Base-by-base conservation (phyloP, 2,797 vertebrate species). In the Cephalopachus bancanus region DNA sequence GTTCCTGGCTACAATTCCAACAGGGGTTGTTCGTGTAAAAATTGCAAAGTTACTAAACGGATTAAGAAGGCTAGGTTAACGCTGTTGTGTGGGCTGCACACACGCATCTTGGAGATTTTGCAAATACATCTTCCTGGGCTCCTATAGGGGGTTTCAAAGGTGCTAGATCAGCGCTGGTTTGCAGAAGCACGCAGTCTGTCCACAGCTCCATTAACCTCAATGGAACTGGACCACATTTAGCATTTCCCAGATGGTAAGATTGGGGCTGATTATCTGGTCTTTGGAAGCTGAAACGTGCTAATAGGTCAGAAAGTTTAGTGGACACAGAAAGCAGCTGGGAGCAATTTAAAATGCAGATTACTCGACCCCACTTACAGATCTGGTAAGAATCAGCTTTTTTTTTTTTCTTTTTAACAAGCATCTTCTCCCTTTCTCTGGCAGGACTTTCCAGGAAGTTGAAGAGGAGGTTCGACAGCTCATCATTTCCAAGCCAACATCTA, bases 301-400 rank as follows among this genome's bases (percentile, higher is more conserved):
- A 94, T 92, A 83, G 71, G 89, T 94, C 64, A 96, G 92, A 83
- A 84, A 96, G 55, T 76, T 91, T 78, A 95, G 76, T 94, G 96
- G 95, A 91, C 97, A 95, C 0, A 87, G 37, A 37, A 49, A 93
- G 49, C 91, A 97, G 96, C 95, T 96, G 96, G 97, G 92, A 92
- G n/a, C 92, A 97, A 94, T 91, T 96, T 93, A 92, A 98, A 93
- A 97, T 76, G 28, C 86, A 97, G 79, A 96, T 97, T 93, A 59
- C 51, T 49, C 51, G 74, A 87, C 17, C 24, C 28, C 3, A 30
- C 28, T 88, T 93, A 60, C 83, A 49, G 49, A 94, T 78, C 37
- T 88, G 83, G 28, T 53, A 83, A 72, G 28, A 93, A 92, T 90
- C 49, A 83, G 87, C 83, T 90, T 79, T 96, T 95, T 94, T 95